A percentile compares a stretch with the other conserved stretches of the same genome.
These are phyloP conservation scores for Propithecus perrieri DNA, from an alignment of 2,797 vertebrate genomes.

Conservation along the genomic window DNA sequence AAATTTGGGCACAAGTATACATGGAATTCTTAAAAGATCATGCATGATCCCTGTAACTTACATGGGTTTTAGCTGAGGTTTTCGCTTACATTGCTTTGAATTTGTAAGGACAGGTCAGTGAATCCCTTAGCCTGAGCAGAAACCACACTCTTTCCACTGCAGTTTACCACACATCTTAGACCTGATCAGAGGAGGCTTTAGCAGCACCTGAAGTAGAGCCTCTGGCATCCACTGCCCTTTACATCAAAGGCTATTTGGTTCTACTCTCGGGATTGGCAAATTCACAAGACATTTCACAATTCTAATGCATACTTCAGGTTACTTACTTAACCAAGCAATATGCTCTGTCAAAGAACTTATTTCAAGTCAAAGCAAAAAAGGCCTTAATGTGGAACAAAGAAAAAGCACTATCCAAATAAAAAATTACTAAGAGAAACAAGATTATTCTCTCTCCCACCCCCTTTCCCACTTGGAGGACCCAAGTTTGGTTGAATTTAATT, in stretches of 20 bases:
- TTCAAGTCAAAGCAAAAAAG: conserved; percentile 77
- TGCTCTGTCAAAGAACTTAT: conserved; percentile 73
- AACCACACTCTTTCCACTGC: not conserved
- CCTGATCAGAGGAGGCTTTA: conserved; percentile 61
- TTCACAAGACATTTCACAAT: conserved; percentile 70
- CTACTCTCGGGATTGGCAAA: conserved; percentile 71
- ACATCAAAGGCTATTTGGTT: conserved; percentile 71
- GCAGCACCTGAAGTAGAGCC: conserved; percentile 69
- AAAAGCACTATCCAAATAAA: conserved; percentile 67
- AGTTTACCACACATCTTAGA: conserved; percentile 9
- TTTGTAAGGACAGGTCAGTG: not conserved
- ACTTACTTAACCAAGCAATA: conserved; percentile 62
- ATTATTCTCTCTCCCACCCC: conserved; percentile 24
- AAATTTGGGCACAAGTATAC: not conserved
- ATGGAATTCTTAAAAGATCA: conserved; percentile 13
- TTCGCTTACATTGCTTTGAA: conserved; percentile 24
- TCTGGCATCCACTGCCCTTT: conserved; percentile 56
- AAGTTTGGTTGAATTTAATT: conserved; percentile 78
- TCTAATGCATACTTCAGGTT: conserved; percentile 70
- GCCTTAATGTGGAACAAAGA: conserved; percentile 68
- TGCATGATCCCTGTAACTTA: not conserved
- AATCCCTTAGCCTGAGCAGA: conserved; percentile 13
- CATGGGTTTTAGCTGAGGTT: not conserved
- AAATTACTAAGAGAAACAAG: conserved; percentile 60
- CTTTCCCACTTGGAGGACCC: conserved; percentile 71